These are phyloP conservation scores for Drosophila melanica DNA, from an alignment of 1,140 invertebrate species.

Conservation along the genomic window DNA sequence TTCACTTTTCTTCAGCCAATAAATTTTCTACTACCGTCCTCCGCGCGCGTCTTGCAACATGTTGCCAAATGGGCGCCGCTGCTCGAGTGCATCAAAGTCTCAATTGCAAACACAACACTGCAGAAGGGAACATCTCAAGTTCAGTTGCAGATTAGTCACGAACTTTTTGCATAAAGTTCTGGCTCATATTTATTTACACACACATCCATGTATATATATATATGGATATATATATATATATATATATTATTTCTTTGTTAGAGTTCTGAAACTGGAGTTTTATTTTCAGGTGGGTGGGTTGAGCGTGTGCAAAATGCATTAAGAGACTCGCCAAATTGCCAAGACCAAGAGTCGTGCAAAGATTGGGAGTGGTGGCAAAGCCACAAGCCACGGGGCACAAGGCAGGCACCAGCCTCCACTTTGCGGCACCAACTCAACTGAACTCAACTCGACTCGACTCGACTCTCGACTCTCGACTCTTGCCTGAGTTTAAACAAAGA, in stretches of 20 bases:
- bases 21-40: conserved; percentile 13
- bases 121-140: conserved; percentile 45
- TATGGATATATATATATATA: no score
- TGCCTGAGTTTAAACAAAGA: conserved; percentile 58
- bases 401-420: conserved; percentile 21
- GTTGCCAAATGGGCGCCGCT: conserved; percentile 21
- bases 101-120: conserved; percentile 52
- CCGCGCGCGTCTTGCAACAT: not conserved
- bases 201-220: no score
- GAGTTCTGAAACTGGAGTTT: conserved; percentile 25
- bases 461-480: conserved; percentile 1
- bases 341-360: conserved; percentile 68
- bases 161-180: conserved; percentile 72
- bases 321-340: conserved; percentile 56
- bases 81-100: conserved; percentile 46
- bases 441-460: conserved; percentile 22
- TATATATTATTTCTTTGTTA: not conserved
- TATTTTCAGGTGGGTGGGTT: conserved; percentile 57
- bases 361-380: conserved; percentile 66
- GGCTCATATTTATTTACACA: conserved; percentile 46
- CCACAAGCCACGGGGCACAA: conserved; percentile 14
- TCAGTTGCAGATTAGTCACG: conserved; percentile 68
- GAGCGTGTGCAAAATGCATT: conserved; percentile 61
- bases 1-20: conserved; percentile 48
- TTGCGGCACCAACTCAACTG: conserved; percentile 12